These are phyloP conservation scores for Amphipyra berbera DNA, from an alignment of 2,888 invertebrate species.

Conservation along the genomic window DNA sequence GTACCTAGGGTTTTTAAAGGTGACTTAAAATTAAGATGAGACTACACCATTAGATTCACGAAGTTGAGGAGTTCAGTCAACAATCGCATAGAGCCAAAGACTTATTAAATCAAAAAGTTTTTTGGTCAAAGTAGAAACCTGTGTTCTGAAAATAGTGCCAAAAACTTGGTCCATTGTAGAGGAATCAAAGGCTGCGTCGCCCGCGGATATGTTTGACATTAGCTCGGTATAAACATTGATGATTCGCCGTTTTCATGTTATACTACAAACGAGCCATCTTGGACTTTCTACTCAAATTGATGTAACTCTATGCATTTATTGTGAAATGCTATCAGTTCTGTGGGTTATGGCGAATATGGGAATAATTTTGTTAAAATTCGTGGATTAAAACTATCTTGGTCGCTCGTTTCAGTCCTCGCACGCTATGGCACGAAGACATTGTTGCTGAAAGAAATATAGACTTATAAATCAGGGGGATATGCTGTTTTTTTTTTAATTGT, in stretches of 20 bases:
- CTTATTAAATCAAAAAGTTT: no score
- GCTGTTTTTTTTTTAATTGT: no score
- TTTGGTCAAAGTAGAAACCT: no score
- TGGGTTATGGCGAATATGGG: not conserved
- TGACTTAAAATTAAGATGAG: no score
- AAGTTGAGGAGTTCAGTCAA: no score
- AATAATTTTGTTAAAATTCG: not conserved
- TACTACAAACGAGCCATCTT: slow-evolving; percentile 49
- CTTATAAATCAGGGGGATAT: no score
- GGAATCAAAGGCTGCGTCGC: slow-evolving; percentile 59
- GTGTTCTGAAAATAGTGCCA: not conserved
- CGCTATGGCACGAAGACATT: not conserved
- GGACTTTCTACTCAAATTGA: slow-evolving; percentile 50
- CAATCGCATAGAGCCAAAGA: no score
- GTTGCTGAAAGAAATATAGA: no score
- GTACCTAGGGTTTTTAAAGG: no score
- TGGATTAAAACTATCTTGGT: not conserved
- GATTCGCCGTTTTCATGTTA: slow-evolving; percentile 76
- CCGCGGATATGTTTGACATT: slow-evolving; percentile 84
- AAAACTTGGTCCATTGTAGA: slow-evolving; percentile 65
- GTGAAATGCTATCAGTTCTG: slow-evolving; percentile 20
- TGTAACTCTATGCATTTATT: slow-evolving; percentile 38
- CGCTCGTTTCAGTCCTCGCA: not conserved
- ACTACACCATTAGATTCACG: no score
- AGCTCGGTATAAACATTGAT: slow-evolving; percentile 83